A percentile compares a stretch with the other conserved stretches of the same genome.
These are phyloP conservation scores for Pteromalus puparum DNA, from an alignment of 1,140 invertebrate species.

Conservation along the genomic window DNA sequence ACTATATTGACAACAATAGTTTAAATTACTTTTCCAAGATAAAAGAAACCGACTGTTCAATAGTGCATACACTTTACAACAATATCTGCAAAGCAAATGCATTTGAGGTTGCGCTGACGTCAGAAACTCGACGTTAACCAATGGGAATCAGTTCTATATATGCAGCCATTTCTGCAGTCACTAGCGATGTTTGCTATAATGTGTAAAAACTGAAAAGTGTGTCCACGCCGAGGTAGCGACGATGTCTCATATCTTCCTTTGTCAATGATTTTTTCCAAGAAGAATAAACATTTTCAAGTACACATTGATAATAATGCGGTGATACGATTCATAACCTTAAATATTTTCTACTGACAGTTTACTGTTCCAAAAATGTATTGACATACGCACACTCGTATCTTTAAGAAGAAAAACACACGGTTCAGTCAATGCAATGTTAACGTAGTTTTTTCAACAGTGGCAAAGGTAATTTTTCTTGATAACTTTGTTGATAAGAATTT, in stretches of 20 bases:
- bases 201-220: too few relatives aligned
- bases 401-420: background rate
- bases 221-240: background rate
- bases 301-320: background rate
- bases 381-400: background rate
- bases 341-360: constrained; percentile 8
- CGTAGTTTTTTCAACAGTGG: background rate
- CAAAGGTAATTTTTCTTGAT: background rate
- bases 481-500: background rate
- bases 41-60: too few relatives aligned
- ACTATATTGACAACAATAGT: background rate
- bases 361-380: background rate
- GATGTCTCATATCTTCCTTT: background rate
- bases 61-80: too few relatives aligned
- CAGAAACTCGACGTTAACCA: background rate
- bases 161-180: background rate
- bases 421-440: background rate
- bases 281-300: background rate
- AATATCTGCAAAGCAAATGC: background rate
- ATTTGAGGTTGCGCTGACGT: background rate
- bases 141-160: background rate
- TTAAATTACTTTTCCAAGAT: background rate
- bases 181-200: too few relatives aligned
- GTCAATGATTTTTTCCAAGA: background rate
- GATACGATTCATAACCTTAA: constrained; percentile 16